Base-by-base conservation (phyloP, 1,140 invertebrate genomes). In the Cardiocondyla obscurior region DNA sequence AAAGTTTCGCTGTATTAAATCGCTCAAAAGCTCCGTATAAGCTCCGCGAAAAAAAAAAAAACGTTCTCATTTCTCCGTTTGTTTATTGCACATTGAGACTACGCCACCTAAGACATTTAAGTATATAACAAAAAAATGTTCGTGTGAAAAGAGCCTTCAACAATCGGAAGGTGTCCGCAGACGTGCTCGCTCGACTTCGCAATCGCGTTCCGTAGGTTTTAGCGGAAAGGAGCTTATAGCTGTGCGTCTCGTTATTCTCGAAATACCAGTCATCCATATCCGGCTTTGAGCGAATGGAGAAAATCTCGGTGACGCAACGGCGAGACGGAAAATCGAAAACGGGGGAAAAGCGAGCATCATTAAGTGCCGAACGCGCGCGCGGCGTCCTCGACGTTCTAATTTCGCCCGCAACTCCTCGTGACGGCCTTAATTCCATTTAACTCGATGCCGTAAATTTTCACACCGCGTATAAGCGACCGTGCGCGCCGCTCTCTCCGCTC, bases 341-440 rank as follows among this genome's bases (percentile, higher is more conserved):
- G 81, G 22, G 81, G 22, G 46, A 65, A 67, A 42, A 60, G 67
- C 55, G 55, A 55, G 67, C n/a, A 36, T 28, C 49, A 77, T 73
- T 42, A 57, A 60, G 19, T 36, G 49, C 39, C 33, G 53, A 33
- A 64, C 8, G 67, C n/a, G 10, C 36, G 14, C 58, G 22, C 55
- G 42, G 16, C 42, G 53, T 39, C 16, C 69, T 51, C 49, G 73
- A n/a, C 36, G 82, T 77, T 85, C 82, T 82, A 88, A 88, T 87
- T 87, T 85, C 85, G 67, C 60, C 60, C 36, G 39, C 44, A 81
- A 81, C 74, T 74, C 25, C 33, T 39, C 74, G 49, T 28, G 46
- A n/a, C 81, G 81, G 55, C 67, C 62, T 87, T 84, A 87, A 84
- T 81, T 77, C 36, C 42, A 39, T 42, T 74, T 67, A 86, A 83